Conservation (phyloP, 2,797 vertebrate species). For the Pogonophryne albipinna region DNA sequence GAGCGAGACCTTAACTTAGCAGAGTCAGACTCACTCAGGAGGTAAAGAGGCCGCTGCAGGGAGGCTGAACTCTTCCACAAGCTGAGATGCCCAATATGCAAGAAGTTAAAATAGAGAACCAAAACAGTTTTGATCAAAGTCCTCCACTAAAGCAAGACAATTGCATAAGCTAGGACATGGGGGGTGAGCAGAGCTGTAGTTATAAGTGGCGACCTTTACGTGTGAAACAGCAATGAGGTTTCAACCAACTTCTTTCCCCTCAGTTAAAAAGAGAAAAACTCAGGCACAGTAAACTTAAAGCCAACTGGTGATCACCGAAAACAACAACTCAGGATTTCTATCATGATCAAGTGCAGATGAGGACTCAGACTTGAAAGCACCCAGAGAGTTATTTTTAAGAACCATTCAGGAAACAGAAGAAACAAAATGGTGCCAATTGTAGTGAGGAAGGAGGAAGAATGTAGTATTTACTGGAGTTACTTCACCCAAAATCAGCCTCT, state of each 20-base stretch:
- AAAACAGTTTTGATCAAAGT: neutral
- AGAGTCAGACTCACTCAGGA: constrained; percentile 58
- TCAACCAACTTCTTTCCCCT: neutral
- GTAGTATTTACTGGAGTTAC: neutral
- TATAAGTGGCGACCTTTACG: neutral
- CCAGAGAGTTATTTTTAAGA: neutral
- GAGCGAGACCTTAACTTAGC: constrained; percentile 42
- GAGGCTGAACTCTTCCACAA: neutral
- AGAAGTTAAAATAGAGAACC: neutral
- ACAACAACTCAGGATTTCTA: neutral
- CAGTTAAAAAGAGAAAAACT: neutral
- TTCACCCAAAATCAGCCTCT: constrained; percentile 3
- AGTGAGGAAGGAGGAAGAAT: neutral
- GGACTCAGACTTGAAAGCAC: neutral
- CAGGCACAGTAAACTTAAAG: neutral
- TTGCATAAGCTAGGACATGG: neutral
- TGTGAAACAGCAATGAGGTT: neutral
- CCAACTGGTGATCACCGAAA: neutral
- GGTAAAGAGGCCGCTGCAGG: neutral
- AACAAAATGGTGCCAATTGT: neutral
- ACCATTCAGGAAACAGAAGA: neutral
- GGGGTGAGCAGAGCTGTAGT: neutral
- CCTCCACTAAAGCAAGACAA: constrained; percentile 1
- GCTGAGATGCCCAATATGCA: neutral
- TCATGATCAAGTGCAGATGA: neutral